These are phyloP conservation scores for Oligia latruncula DNA, from an alignment of 2,888 invertebrate genomes.

Conservation along the genomic window DNA sequence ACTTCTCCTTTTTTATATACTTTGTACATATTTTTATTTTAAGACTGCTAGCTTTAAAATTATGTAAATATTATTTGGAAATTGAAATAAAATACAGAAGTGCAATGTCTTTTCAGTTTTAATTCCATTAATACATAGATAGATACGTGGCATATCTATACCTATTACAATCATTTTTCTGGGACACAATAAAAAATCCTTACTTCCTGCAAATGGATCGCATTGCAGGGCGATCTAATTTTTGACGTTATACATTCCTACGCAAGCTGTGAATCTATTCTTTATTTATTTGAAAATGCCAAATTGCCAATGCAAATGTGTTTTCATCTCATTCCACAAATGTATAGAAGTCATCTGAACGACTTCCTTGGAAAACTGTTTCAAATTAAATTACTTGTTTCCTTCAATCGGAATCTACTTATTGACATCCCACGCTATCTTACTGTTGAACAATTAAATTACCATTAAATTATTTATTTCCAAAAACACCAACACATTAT, in stretches of 20 bases:
- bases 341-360: background rate
- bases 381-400: background rate
- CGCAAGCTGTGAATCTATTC: background rate
- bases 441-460: slow-evolving; percentile 6
- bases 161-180: too few relatives aligned
- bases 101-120: too few relatives aligned
- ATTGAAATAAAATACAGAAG: too few relatives aligned
- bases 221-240: too few relatives aligned
- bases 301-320: background rate
- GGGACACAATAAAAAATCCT: too few relatives aligned
- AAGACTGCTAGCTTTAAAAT: too few relatives aligned
- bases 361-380: background rate
- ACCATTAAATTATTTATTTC: background rate
- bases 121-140: too few relatives aligned
- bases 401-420: background rate
- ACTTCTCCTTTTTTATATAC: too few relatives aligned
- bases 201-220: too few relatives aligned
- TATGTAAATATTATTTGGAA: too few relatives aligned
- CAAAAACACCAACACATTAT: background rate
- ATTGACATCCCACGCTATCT: background rate
- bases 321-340: background rate
- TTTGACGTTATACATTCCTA: background rate
- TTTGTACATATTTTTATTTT: too few relatives aligned
- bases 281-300: background rate
- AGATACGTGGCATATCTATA: too few relatives aligned